Base-by-base conservation (phyloP, 2,888 invertebrate genomes). In the Lydus trimaculatus region DNA sequence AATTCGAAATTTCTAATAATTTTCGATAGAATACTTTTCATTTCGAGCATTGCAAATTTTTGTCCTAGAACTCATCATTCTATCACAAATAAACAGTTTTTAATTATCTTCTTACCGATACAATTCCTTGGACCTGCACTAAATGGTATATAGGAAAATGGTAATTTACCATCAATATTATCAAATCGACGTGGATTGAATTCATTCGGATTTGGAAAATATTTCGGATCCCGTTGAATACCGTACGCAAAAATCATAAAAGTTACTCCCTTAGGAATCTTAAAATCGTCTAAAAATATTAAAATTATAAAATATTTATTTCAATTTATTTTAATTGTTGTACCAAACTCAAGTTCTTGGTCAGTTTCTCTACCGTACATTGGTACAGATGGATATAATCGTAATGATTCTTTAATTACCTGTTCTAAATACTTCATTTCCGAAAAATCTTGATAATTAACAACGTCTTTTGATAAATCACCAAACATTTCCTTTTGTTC, bases 11-110 rank as follows among this genome's bases (percentile, higher is more conserved):
- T 81, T 65, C 87, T 86, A 9, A 89, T 76, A 6, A 89, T 79
- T 76, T 87, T 87, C 0, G 89, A 87, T 0, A 89, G 65, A 0
- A 84, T 81, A 0, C 86, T 84, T 78, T 90, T 90, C 73, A 90
- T 81, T 79, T 89, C 88, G 76, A 89, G 79, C 81, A 88, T 84
- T 58, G 84, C 87, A 79, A 84, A 86, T 76, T 86, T 87, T 79
- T 87, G 87, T 59, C 86, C 86, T 76, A 62, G 17, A 70, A 67
- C 15, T 28, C 11, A 20, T 43, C 8, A n/a, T 17, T 13, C 11
- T 36, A n/a, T n/a, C 17, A 43, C 13, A 36, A 36, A 17, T 17
- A 43, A 11, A 65, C 69, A 31, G 76, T 68, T 31, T 76, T 11
- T 43, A 17, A 5, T 5, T 6, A 33, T 11, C 8, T 75, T 52